Evolutionary conservation across 2,113 vertebrate species (phyloP).

Genomic region (Ceyx melanurus): DNA sequence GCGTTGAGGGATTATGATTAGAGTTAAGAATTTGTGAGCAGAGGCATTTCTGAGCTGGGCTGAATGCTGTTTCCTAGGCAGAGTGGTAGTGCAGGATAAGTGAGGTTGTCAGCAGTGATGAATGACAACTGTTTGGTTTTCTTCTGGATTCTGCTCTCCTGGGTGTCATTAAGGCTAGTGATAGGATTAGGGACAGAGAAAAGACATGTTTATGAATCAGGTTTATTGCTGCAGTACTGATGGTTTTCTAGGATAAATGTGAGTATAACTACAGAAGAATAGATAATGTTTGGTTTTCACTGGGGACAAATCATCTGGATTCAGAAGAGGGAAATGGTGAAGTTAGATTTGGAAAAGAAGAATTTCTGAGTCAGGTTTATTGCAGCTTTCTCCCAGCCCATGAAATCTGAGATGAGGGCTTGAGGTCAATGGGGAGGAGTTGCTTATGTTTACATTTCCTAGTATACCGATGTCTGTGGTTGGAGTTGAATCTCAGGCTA

Average conservation of each 20-base stretch:
- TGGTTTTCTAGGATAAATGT: not conserved
- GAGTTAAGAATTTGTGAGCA: not conserved
- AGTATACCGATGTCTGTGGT: not conserved
- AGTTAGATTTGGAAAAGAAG: not conserved
- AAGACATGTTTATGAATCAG: not conserved
- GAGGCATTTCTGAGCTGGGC: not conserved
- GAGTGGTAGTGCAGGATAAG: not conserved
- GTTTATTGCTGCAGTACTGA: not conserved
- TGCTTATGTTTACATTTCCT: not conserved
- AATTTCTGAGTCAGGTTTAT: not conserved
- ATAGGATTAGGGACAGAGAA: not conserved
- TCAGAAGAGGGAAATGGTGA: not conserved
- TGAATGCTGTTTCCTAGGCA: not conserved
- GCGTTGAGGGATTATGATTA: not conserved
- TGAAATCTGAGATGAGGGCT: not conserved
- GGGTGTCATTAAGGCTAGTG: not conserved
- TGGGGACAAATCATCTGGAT: not conserved
- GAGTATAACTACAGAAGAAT: not conserved
- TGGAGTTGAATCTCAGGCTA: not conserved
- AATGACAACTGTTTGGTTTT: not conserved
- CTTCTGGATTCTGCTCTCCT: not conserved
- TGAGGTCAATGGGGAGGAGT: not conserved
- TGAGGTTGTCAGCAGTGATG: slow-evolving; percentile 5
- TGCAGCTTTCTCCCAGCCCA: not conserved
- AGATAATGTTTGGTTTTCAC: not conserved